phyloP scores from a whole-genome alignment of 1,140 invertebrate species.

The Cydia fagiglandana region DNA sequence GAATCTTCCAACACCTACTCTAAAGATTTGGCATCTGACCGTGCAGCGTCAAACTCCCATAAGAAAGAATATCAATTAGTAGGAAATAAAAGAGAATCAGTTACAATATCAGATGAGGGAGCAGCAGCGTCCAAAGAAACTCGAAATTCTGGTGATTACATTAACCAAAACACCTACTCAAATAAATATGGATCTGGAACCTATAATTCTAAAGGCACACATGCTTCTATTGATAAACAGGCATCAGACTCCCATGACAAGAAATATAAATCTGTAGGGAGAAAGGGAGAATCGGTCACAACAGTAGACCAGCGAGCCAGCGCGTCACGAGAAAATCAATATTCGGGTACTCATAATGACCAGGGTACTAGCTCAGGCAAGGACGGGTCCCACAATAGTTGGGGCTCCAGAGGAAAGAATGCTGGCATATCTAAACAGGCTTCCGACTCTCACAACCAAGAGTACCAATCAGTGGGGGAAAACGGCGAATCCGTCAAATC shows the following conservation, averaged over 20 bases:
- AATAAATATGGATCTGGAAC: background rate
- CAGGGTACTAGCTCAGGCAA: background rate
- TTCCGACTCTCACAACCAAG: background rate
- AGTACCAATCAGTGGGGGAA: background rate
- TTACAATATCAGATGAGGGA: background rate
- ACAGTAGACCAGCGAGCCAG: background rate
- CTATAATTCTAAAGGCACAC: background rate
- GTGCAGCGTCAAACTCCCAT: background rate
- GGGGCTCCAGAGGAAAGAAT: background rate
- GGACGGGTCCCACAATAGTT: background rate
- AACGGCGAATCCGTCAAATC: background rate
- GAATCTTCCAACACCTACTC: background rate
- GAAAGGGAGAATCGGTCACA: background rate
- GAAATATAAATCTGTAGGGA: background rate
- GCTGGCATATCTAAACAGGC: background rate
- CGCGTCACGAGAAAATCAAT: background rate
- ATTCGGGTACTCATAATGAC: background rate
- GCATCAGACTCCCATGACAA: background rate
- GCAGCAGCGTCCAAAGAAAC: background rate
- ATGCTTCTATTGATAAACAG: background rate
- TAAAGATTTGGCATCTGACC: background rate
- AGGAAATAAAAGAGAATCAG: background rate
- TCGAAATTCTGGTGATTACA: background rate
- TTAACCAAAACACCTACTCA: background rate
- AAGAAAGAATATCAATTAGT: background rate